Base-by-base conservation (phyloP, 1,140 invertebrate species). In the Achroia grisella region DNA sequence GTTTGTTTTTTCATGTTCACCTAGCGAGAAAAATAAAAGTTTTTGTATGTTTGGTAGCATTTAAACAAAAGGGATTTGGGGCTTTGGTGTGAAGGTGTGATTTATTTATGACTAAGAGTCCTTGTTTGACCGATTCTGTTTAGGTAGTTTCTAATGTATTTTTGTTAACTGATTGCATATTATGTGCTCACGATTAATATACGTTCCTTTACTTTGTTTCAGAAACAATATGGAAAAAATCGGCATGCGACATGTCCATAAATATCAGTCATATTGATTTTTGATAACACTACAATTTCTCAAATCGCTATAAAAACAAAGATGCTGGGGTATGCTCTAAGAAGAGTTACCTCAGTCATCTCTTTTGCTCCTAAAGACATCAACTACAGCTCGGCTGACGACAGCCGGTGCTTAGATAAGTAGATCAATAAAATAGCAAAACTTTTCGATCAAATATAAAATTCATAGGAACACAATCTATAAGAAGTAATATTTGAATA, bases 351-450 rank as follows among this genome's bases (percentile, higher is more conserved):
- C 73, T 79, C 66, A 65, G 64, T 66, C 48, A 47, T 56, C 50
- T 59, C 47, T 33, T 66, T 48, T 52, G 52, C 54, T 41, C 52
- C 54, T 29, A 64, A 63, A 59, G 53, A 58, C 49, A 70, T 71
- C 48, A 58, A 49, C 58, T 71, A 76, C 56, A 73, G 71, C 65
- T 74, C 78, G 76, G 76, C 75, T 69, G 66, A 62, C 58, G 73
- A 82, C 64, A 83, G 75, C 77, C 75, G 81, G 58, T 81, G 81
- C 63, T 71, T 85, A 78, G 78, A 82, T 68, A 82, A 85, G 73
- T 81, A 78, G 66, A 67, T 67, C 43, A 53, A 45, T 46, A 15
- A 13, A 59, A 44, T 48, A 59, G 47, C 36, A 41, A 48, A 59
- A 12, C 40, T 63, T 67, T 23, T 71, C 45, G 67, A 63, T 59